Evolutionary conservation across 2,113 vertebrate genomes (phyloP), one percentile per base, ranked within the genome.

Genomic region (Serilophus lunatus): DNA sequence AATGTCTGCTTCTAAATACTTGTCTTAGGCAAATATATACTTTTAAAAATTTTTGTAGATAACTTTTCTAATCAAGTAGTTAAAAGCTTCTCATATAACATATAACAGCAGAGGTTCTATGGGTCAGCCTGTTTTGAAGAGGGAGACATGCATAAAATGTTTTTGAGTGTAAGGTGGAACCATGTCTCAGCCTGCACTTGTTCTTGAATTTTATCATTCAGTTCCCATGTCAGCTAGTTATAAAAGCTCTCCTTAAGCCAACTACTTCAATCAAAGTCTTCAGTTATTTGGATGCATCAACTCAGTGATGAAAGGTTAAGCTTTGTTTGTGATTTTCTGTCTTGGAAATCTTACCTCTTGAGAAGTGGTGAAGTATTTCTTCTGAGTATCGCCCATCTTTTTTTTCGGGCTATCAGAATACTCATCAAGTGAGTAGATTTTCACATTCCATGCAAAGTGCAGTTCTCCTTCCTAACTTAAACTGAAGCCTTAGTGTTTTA

Each of bases 21-120:
- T 75, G 6, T 35, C 44, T 20, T 18, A 10, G 2, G 5, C 57
- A 88, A 81, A 35, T 12, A 2, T 90, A 5, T 19, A 12, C 16
- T 86, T 93, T 2, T 10, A 6, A 44, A 23, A 23, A 8, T 82
- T 68, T 88, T 64, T 97, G 33, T 94, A 98, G 98, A 97, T 53
- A 98, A 98, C 89, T 99, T 99, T 94, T 96, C 98, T 36, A 97
- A 98, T 61, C 97, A 98, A 8, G 97, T 99, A 65, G 98, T 99
- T 91, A 98, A 98, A 77, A 97, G 88, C 70, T 98, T 99, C 80
- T 98, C 97, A 10, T 92, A 97, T 77, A 98, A 97, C n/a, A n/a
- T n/a, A n/a, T n/a, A n/a, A n/a, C n/a, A n/a, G n/a, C n/a, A n/a
- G n/a, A n/a, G n/a, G n/a, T n/a, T n/a, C n/a, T 99, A 95, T 28